Percentiles rank a stretch among this genome's conserved stretches.
These are phyloP conservation scores for Enteromius anoplus DNA, from an alignment of 2,797 vertebrate species.

Conservation along the genomic window DNA sequence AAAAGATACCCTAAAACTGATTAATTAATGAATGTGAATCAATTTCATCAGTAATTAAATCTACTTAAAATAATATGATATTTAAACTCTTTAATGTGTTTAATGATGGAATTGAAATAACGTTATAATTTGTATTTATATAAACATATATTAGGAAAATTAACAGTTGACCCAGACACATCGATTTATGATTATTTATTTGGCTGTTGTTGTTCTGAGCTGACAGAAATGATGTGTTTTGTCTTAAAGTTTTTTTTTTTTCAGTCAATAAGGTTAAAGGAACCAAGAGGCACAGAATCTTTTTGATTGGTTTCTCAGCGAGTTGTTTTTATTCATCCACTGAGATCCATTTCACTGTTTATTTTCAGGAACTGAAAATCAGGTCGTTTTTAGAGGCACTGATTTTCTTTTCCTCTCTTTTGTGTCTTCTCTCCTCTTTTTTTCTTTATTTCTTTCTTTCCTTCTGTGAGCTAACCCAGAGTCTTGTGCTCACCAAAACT, in stretches of 20 bases:
- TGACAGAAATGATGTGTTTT: neutral
- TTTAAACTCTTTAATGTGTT: conserved; percentile 2
- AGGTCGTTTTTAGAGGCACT: conserved; percentile 13
- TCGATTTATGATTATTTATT: neutral
- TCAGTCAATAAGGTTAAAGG: conserved; percentile 7
- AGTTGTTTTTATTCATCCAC: conserved; percentile 23
- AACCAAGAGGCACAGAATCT: neutral
- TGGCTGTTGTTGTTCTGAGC: neutral
- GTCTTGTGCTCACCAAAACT: no score
- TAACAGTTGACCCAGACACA: neutral
- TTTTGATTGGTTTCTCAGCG: conserved; percentile 15
- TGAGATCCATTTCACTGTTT: conserved; percentile 29
- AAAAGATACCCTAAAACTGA: neutral
- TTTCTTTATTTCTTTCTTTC: conserved; percentile 56
- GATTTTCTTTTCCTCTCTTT: conserved; percentile 33
- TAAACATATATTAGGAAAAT: neutral
- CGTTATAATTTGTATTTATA: neutral
- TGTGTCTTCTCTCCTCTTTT: conserved; percentile 8
- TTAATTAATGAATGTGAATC: conserved; percentile 8
- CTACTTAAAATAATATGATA: neutral
- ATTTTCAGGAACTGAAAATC: conserved; percentile 37
- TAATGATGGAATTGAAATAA: neutral
- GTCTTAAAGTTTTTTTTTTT: neutral
- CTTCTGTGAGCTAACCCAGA: conserved; percentile 48
- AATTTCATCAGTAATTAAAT: conserved; percentile 3